phyloP scores from a whole-genome alignment of 1,140 invertebrate genomes.

The Armadillidium nasatum region DNA sequence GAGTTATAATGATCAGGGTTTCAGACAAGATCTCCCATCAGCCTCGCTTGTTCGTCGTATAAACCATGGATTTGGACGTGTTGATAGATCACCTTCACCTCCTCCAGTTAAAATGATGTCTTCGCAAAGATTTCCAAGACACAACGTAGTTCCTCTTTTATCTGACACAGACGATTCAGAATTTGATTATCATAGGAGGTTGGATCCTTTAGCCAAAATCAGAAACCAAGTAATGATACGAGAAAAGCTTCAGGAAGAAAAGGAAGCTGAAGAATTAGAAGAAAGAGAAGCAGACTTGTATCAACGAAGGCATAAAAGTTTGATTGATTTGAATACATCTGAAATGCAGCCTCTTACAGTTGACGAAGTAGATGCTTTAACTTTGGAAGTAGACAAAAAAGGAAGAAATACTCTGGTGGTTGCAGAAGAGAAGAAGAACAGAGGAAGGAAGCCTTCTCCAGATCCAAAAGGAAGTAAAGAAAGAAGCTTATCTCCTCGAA shows the following conservation, averaged over 20 bases:
- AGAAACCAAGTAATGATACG: slow-evolving; percentile 38
- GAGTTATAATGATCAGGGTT: neutral
- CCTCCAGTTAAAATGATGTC: slow-evolving; percentile 23
- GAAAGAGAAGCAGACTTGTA: neutral
- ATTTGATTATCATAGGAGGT: slow-evolving; percentile 28
- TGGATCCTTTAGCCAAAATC: slow-evolving; percentile 26
- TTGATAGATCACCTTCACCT: slow-evolving; percentile 38
- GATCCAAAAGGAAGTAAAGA: slow-evolving; percentile 8
- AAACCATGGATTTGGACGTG: slow-evolving; percentile 39
- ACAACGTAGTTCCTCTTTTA: slow-evolving; percentile 36
- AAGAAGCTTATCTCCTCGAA: slow-evolving; percentile 20
- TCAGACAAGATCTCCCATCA: slow-evolving; percentile 30
- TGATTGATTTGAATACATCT: slow-evolving; percentile 17
- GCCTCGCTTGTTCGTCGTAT: slow-evolving; percentile 37
- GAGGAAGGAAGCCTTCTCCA: neutral
- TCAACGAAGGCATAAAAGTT: slow-evolving; percentile 10
- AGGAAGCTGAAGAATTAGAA: slow-evolving; percentile 33
- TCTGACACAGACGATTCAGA: slow-evolving; percentile 42
- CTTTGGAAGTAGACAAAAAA: slow-evolving; percentile 36
- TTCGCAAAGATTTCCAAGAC: neutral
- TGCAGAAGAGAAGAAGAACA: slow-evolving; percentile 17
- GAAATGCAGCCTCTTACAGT: slow-evolving; percentile 44
- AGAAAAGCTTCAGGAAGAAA: slow-evolving; percentile 38
- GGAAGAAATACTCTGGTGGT: slow-evolving; percentile 35
- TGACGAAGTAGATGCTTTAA: slow-evolving; percentile 42